Percentiles rank a stretch among this genome's conserved stretches.
Evolutionary conservation across 2,797 vertebrate species (phyloP).

Genomic region (Clarias platycephalus): DNA sequence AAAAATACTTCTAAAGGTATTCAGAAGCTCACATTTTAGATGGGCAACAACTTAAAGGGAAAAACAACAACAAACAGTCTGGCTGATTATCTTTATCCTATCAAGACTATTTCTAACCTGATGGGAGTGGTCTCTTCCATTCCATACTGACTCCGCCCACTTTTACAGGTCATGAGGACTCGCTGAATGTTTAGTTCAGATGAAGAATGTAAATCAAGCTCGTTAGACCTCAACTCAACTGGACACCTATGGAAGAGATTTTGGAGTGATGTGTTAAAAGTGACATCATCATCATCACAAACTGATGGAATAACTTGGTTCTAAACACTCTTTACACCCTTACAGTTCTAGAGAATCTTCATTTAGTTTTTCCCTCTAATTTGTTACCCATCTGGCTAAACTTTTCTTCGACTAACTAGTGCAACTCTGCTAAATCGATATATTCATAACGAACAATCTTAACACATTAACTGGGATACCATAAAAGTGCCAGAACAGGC

Average conservation of each 20-base stretch:
- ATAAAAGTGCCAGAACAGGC: conserved; percentile 1
- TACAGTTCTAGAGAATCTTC: neutral
- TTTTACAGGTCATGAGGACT: neutral
- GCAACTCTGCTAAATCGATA: conserved; percentile 18
- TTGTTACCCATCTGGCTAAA: too few species aligned
- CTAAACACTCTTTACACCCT: neutral
- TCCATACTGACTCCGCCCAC: neutral
- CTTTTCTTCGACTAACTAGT: neutral
- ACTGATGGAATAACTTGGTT: neutral
- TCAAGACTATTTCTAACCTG: neutral
- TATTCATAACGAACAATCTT: neutral
- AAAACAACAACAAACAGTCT: neutral
- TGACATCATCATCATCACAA: neutral
- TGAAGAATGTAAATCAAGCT: neutral
- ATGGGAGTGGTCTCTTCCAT: neutral
- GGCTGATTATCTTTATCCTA: neutral
- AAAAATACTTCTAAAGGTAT: conserved; percentile 4
- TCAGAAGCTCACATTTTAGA: neutral
- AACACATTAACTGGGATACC: conserved; percentile 2
- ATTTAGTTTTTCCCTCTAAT: neutral
- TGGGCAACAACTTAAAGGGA: neutral
- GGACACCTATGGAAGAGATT: neutral
- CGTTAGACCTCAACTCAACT: neutral
- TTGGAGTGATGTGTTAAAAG: neutral
- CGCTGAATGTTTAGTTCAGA: neutral